Evolutionary conservation across 2,113 vertebrate genomes (phyloP).

Genomic region (Drymodes brunneopygia): DNA sequence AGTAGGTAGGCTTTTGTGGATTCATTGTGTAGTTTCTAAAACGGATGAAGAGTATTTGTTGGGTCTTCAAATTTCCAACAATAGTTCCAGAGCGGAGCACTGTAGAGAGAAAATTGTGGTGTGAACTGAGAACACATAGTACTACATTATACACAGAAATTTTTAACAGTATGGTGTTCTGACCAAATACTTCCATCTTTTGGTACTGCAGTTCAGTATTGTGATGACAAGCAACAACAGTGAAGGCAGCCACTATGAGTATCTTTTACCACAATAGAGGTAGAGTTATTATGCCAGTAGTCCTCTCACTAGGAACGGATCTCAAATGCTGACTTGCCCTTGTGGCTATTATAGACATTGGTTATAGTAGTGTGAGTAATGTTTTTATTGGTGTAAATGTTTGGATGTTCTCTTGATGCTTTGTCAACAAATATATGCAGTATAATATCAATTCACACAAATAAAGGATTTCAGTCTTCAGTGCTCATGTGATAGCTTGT

Average conservation of each 20-base stretch:
- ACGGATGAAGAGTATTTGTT: background rate
- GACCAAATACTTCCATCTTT: background rate
- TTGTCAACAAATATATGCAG: rapidly evolving
- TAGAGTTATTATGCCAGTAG: background rate
- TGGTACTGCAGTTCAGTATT: background rate
- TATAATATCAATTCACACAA: background rate
- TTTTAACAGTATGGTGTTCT: background rate
- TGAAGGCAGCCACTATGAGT: background rate
- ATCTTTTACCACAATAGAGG: background rate
- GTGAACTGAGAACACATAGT: background rate
- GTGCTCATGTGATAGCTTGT: background rate
- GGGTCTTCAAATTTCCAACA: background rate
- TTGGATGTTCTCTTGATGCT: background rate
- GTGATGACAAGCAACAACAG: background rate
- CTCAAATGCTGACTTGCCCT: background rate
- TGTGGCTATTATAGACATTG: rapidly evolving
- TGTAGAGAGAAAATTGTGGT: background rate
- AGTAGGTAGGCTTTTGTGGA: background rate
- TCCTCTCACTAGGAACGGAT: background rate
- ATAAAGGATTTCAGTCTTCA: background rate
- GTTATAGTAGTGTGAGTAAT: background rate
- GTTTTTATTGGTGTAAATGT: background rate
- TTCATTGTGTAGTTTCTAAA: background rate
- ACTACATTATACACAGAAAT: background rate
- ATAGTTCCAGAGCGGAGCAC: background rate